phyloP scores from a whole-genome alignment of 1,140 invertebrate species.

The Macrobrachium nipponense region DNA sequence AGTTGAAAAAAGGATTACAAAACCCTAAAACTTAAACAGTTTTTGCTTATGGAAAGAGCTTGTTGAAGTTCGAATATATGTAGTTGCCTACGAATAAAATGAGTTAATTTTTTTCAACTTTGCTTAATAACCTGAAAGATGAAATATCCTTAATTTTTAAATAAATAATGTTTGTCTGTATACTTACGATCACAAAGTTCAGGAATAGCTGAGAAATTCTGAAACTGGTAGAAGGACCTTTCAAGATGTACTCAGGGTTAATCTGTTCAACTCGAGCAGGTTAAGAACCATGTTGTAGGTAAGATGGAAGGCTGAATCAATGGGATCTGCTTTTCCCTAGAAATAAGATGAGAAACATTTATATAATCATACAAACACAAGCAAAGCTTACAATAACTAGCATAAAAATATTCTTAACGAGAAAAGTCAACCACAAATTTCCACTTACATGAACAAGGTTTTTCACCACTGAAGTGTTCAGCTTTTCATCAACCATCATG shows the following conservation, averaged over 20 bases:
- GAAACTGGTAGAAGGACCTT: conserved; percentile 98
- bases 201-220: conserved; percentile 96
- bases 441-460: conserved; percentile 58
- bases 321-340: conserved; percentile 88
- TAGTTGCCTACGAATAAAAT: too few relatives aligned
- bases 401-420: not conserved
- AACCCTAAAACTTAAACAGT: too few relatives aligned
- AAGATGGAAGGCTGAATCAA: conserved; percentile 98
- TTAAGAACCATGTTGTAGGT: conserved; percentile 94
- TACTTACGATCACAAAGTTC: conserved; percentile 84
- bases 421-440: not conserved
- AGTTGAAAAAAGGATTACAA: too few relatives aligned
- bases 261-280: conserved; percentile 91
- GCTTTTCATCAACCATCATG: conserved; percentile 98
- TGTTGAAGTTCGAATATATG: too few relatives aligned
- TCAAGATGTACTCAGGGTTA: conserved; percentile 99
- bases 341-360: not conserved
- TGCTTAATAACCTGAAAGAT: too few relatives aligned
- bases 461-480: conserved; percentile 82
- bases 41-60: too few relatives aligned
- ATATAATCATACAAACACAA: not conserved
- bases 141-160: not conserved
- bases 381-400: not conserved
- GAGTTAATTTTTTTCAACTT: too few relatives aligned
- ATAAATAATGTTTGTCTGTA: not conserved